A percentile compares a stretch with the other conserved stretches of the same genome.
Conservation (phyloP, 2,888 invertebrate species). For the Leptopilina drosophilae region DNA sequence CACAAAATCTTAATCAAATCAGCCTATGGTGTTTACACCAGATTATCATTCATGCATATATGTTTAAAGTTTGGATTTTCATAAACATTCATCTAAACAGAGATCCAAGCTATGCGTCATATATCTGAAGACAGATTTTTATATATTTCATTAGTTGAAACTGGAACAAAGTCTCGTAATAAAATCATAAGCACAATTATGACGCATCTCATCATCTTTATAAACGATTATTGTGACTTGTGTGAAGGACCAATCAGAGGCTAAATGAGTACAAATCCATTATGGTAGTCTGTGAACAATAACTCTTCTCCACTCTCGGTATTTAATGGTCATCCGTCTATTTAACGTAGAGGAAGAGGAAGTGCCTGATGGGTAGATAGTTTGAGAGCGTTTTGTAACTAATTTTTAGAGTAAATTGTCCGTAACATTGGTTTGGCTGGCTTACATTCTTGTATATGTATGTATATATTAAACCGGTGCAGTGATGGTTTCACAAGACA, state of each 20-base stretch:
- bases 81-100: too few relatives aligned
- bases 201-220: not conserved
- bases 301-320: slow-evolving; percentile 76
- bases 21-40: slow-evolving; percentile 51
- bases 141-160: too few relatives aligned
- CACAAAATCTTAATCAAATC: slow-evolving; percentile 55
- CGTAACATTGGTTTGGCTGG: slow-evolving; percentile 75
- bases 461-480: slow-evolving; percentile 45
- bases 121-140: too few relatives aligned
- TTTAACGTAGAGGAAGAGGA: slow-evolving; percentile 76
- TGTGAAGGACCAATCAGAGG: slow-evolving; percentile 25
- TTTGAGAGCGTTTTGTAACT: slow-evolving; percentile 75
- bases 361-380: slow-evolving; percentile 76
- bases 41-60: slow-evolving; percentile 26
- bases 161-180: too few relatives aligned
- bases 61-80: not conserved
- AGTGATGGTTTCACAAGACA: slow-evolving; percentile 48
- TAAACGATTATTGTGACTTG: not conserved
- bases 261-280: slow-evolving; percentile 66
- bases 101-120: too few relatives aligned
- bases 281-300: slow-evolving; percentile 74
- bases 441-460: not conserved
- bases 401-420: slow-evolving; percentile 77
- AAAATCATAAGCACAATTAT: not conserved
- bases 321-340: slow-evolving; percentile 75